A percentile compares a stretch with the other conserved stretches of the same genome.
These are phyloP conservation scores for Chironex yamaguchii DNA, from an alignment of 30 jellyfish, hydroid and myxozoan genomes.

Conservation along the genomic window DNA sequence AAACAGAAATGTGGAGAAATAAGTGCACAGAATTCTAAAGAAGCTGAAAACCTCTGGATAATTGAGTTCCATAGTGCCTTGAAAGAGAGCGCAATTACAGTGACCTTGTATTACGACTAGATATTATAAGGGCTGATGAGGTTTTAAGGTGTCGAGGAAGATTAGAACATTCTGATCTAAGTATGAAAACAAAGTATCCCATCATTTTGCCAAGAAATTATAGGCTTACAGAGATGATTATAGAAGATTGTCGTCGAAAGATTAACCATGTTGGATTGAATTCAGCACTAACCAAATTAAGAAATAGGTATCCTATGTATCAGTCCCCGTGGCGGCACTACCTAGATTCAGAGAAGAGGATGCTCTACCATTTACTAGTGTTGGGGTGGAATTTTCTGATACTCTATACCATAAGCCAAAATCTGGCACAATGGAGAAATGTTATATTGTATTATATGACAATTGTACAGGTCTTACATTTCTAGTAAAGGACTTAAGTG, in stretches of 20 bases:
- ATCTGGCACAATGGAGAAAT: slow-evolving; percentile 8
- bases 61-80: no score
- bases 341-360: slow-evolving; percentile 21
- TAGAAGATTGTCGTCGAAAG: background rate
- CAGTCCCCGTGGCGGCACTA: slow-evolving; percentile 14
- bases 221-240: slow-evolving; percentile 1
- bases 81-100: background rate
- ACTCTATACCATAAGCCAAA: background rate
- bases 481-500: slow-evolving; percentile 9
- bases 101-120: background rate
- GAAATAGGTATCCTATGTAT: background rate
- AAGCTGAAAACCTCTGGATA: no score
- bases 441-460: background rate
- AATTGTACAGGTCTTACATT: background rate
- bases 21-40: no score
- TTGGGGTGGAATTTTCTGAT: slow-evolving; percentile 10
- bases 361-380: slow-evolving; percentile 5
- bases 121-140: background rate
- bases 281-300: slow-evolving; percentile 12
- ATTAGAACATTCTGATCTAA: slow-evolving; percentile 6
- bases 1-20: no score
- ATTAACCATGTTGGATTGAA: slow-evolving; percentile 14
- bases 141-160: slow-evolving; percentile 18
- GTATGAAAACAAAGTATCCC: background rate
- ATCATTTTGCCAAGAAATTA: slow-evolving; percentile 18